Evolutionary conservation across 2,888 invertebrate species (phyloP).

Genomic region (Dioctria rufipes): DNA sequence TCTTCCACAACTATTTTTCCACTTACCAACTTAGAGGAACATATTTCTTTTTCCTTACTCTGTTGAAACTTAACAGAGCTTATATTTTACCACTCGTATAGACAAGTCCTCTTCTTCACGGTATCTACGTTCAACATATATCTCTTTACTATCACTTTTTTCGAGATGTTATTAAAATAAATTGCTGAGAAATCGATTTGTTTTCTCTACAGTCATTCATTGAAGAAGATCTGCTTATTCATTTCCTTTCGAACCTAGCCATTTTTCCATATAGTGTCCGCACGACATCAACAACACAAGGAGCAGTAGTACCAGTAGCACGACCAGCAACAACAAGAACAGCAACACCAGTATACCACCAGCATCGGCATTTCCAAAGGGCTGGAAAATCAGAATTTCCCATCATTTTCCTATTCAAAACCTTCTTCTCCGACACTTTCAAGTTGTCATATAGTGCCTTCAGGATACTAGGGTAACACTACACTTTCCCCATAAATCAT

Average conservation of each 20-base stretch:
- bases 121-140: not conserved
- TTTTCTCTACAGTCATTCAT: constrained; percentile 22
- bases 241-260: constrained; percentile 16
- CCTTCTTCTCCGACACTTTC: constrained; percentile 23
- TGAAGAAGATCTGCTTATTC: constrained; percentile 38
- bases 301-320: too few relatives aligned
- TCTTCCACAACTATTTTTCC: too few relatives aligned
- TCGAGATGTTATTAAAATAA: constrained; percentile 36
- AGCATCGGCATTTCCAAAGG: not conserved
- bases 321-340: too few relatives aligned
- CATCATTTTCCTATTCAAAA: not conserved
- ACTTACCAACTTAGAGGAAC: too few relatives aligned
- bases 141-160: constrained; percentile 12
- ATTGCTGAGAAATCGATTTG: constrained; percentile 44
- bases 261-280: not conserved
- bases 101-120: not conserved
- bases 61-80: not conserved
- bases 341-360: too few relatives aligned
- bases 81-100: not conserved
- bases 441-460: constrained; percentile 16
- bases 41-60: too few relatives aligned
- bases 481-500: constrained; percentile 42
- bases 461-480: not conserved
- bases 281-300: too few relatives aligned
- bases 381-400: constrained; percentile 34